These are phyloP conservation scores for Eospalax fontanierii DNA, from an alignment of 2,797 vertebrate species.

Conservation along the genomic window DNA sequence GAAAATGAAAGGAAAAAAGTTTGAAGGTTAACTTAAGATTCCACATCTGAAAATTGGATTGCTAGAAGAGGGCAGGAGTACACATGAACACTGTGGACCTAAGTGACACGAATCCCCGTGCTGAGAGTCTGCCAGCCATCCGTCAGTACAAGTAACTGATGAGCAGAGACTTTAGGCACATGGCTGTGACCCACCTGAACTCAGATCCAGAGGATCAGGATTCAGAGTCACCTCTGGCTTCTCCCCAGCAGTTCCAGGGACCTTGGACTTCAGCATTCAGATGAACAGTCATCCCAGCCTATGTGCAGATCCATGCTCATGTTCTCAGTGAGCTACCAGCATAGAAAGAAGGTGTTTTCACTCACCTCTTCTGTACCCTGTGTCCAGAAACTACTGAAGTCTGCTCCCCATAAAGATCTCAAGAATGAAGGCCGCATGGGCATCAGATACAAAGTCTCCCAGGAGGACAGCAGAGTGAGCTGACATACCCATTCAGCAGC, in stretches of 20 bases:
- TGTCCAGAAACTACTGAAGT: not conserved
- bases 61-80: not conserved
- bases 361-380: not conserved
- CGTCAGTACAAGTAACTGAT: not conserved
- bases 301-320: not conserved
- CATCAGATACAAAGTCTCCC: not conserved
- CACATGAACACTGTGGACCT: not conserved
- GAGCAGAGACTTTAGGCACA: rapidly evolving
- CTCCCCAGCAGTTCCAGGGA: not conserved
- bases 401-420: not conserved
- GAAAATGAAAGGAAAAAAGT: not conserved
- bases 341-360: not conserved
- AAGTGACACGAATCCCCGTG: not conserved
- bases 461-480: not conserved
- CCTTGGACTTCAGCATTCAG: not conserved
- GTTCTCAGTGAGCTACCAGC: not conserved
- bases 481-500: not conserved
- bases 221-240: not conserved
- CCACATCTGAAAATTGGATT: not conserved
- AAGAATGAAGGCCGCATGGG: not conserved
- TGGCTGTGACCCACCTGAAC: not conserved
- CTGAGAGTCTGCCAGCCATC: not conserved
- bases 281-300: not conserved
- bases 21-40: not conserved
- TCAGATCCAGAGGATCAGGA: not conserved